Conservation (phyloP, 2,113 vertebrate species). For the Microtus richardsoni region DNA sequence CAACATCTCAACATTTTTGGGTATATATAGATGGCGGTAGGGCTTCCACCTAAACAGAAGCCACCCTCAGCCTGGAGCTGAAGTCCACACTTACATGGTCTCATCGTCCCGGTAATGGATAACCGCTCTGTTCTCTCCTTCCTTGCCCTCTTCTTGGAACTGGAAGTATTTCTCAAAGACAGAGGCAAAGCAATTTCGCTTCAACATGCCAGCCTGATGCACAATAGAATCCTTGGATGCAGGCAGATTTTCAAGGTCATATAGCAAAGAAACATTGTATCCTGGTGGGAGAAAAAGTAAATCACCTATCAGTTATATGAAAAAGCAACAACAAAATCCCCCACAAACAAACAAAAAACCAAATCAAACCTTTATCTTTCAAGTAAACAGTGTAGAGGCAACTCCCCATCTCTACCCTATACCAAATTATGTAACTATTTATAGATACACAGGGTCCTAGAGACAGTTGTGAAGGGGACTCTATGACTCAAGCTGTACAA, state of each 20-base stretch:
- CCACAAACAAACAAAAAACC: neutral
- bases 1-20: too few species aligned
- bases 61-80: neutral
- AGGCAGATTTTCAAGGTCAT: constrained; percentile 95
- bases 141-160: constrained; percentile 98
- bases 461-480: neutral
- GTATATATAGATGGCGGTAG: too few species aligned
- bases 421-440: constrained; percentile 4
- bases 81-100: constrained; percentile 92
- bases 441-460: neutral
- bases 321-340: neutral
- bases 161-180: constrained; percentile 99
- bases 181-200: constrained; percentile 98
- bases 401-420: neutral
- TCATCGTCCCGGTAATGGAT: constrained; percentile 99
- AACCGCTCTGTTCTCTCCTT: constrained; percentile 96
- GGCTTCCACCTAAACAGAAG: too few species aligned
- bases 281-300: constrained; percentile 81
- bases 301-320: neutral
- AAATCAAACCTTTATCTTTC: neutral
- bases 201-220: constrained; percentile 97
- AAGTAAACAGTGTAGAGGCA: neutral
- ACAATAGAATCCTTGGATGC: constrained; percentile 93
- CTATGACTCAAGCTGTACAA: neutral
- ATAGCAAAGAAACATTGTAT: constrained; percentile 94